phyloP scores from a whole-genome alignment of 1,140 invertebrate genomes.

The Drosophila ercepeae region DNA sequence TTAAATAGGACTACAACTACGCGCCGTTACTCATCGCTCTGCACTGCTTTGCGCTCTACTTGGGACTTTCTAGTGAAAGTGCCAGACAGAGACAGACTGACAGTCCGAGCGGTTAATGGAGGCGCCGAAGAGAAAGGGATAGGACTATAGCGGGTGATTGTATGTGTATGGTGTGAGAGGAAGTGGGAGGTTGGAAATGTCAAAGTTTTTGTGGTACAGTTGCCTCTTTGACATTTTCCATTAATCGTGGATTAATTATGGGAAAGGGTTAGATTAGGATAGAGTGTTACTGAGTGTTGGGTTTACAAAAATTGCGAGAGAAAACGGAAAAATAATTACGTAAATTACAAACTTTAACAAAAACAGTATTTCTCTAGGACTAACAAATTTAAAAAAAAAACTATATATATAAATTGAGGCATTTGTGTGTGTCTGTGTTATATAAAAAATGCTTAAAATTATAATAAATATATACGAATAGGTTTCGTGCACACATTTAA shows the following conservation, averaged over 20 bases:
- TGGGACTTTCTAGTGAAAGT: conserved; percentile 4
- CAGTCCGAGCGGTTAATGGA: conserved; percentile 1
- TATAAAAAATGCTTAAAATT: conserved; percentile 45
- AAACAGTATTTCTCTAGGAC: conserved; percentile 47
- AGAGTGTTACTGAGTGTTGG: neutral
- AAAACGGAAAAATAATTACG: neutral
- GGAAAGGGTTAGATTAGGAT: too few species aligned
- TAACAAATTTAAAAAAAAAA: conserved; percentile 25
- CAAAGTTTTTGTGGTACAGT: neutral
- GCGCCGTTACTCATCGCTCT: neutral
- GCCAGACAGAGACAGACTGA: conserved; percentile 24
- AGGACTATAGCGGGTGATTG: conserved; percentile 9
- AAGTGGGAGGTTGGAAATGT: neutral
- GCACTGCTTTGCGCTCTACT: conserved; percentile 6
- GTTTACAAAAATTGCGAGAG: conserved; percentile 16
- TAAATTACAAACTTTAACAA: conserved; percentile 64
- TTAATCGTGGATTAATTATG: neutral
- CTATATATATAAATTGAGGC: conserved; percentile 3
- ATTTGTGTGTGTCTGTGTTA: conserved; percentile 18
- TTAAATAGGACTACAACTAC: conserved; percentile 9
- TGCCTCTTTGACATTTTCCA: neutral
- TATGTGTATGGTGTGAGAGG: too few species aligned
- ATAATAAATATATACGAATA: conserved; percentile 45
- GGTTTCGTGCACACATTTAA: conserved; percentile 50
- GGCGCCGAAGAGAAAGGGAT: conserved; percentile 30